Evolutionary conservation across 2,888 invertebrate species (phyloP), one percentile per base, ranked within the genome.

Genomic region (Arrhopalites spinosus): DNA sequence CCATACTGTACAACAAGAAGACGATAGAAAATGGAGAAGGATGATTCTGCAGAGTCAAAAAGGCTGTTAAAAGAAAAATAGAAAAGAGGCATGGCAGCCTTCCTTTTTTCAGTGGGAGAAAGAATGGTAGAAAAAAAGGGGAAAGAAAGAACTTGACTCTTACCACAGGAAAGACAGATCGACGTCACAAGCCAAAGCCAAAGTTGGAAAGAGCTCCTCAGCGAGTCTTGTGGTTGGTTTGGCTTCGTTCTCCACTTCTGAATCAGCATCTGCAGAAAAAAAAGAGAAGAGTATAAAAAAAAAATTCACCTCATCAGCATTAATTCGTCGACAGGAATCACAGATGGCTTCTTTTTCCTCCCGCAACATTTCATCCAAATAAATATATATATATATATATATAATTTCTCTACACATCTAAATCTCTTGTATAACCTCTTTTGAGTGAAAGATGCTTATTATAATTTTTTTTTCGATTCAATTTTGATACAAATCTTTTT

Each of bases 271-370:
- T 71, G 59, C 25, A 59, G 8, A 63, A 45, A 20, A n/a, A n/a
- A 73, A 17, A 50, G 66, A 64, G 56, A 53, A 47, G 30, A 66
- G 27, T 13, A 59, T 15, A 53, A 66, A 59, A 59, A 74, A 74
- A 71, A 63, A 63, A 74, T 45, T 45, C 74, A 67, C 74, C 74
- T 68, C 74, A 74, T 74, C 74, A 74, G 74, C 74, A 74, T 74
- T 74, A 74, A 68, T 66, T 66, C 68, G 30, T 68, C 59, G 59
- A 59, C 68, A 61, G 59, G 68, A 68, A 68, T 74, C 68, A 59
- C 74, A 69, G 74, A 74, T 74, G 74, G 68, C 71, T 71, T 59
- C 56, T 30, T 71, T 71, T 25, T n/a, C n/a, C n/a, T n/a, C n/a
- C 59, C 36, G 30, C 66, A 45, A 66, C 66, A 36, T 36, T 36